Evolutionary conservation across 2,888 invertebrate species (phyloP).

Genomic region (Pemphredon lugubris): DNA sequence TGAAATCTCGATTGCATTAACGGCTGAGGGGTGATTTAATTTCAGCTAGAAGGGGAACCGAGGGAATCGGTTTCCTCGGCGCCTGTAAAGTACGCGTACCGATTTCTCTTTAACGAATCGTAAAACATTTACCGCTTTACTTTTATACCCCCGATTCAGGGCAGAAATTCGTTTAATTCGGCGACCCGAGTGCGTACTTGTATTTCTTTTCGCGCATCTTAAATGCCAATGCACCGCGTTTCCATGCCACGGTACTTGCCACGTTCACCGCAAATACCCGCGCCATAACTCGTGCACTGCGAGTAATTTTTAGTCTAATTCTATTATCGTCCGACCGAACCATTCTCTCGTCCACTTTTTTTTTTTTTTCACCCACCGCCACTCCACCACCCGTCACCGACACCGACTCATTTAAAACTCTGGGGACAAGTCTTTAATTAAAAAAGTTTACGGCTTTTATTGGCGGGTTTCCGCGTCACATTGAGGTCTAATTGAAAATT

Average conservation of each 20-base stretch:
- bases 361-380: constrained; percentile 14
- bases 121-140: background rate
- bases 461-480: constrained; percentile 56
- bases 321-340: constrained; percentile 4
- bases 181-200: too few species aligned
- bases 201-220: too few species aligned
- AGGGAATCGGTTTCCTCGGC: constrained; percentile 41
- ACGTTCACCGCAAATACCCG: too few species aligned
- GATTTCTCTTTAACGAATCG: background rate
- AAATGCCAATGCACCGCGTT: too few species aligned
- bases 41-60: constrained; percentile 33
- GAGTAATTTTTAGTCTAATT: constrained; percentile 13
- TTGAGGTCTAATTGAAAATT: constrained; percentile 69
- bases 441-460: constrained; percentile 75
- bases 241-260: too few species aligned
- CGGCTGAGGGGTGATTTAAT: constrained; percentile 47
- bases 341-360: constrained; percentile 7
- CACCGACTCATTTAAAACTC: constrained; percentile 73
- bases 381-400: constrained; percentile 45
- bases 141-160: background rate
- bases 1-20: constrained; percentile 45
- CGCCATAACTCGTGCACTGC: too few species aligned
- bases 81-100: constrained; percentile 25
- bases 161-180: background rate
- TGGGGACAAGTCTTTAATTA: constrained; percentile 71